Conservation (phyloP, 2,888 invertebrate species). For the Calameuta filiformis region DNA sequence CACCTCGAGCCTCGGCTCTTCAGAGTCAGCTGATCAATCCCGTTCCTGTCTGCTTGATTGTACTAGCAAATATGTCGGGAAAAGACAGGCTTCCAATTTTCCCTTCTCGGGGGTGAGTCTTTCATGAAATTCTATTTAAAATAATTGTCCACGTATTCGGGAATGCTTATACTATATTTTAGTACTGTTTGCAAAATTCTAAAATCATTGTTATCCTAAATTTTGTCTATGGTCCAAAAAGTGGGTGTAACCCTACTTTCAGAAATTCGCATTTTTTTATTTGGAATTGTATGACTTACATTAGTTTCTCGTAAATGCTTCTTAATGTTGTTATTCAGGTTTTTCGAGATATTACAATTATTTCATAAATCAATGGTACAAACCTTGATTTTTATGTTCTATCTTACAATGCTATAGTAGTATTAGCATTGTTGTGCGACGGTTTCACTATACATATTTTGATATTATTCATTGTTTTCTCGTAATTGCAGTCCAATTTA, state of each 20-base stretch:
- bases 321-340: neutral
- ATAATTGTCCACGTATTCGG: neutral
- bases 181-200: neutral
- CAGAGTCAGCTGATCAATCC: conserved; percentile 63
- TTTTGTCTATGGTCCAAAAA: conserved; percentile 28
- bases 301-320: conserved; percentile 1
- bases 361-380: neutral
- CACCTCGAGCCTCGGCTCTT: conserved; percentile 39
- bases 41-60: conserved; percentile 53
- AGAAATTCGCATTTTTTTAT: conserved; percentile 4
- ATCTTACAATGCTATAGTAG: neutral
- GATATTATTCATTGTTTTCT: neutral
- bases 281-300: neutral
- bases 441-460: conserved; percentile 5
- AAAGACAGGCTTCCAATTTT: conserved; percentile 91
- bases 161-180: neutral
- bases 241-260: conserved; percentile 59
- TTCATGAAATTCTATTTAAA: conserved; percentile 11
- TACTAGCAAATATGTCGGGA: conserved; percentile 78
- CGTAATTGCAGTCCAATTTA: neutral
- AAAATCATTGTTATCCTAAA: neutral
- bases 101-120: conserved; percentile 92
- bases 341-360: neutral
- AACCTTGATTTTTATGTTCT: neutral
- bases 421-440: neutral